These are phyloP conservation scores for Brachionus paranguensis DNA, from an alignment of 1,140 invertebrate species.

Conservation along the genomic window DNA sequence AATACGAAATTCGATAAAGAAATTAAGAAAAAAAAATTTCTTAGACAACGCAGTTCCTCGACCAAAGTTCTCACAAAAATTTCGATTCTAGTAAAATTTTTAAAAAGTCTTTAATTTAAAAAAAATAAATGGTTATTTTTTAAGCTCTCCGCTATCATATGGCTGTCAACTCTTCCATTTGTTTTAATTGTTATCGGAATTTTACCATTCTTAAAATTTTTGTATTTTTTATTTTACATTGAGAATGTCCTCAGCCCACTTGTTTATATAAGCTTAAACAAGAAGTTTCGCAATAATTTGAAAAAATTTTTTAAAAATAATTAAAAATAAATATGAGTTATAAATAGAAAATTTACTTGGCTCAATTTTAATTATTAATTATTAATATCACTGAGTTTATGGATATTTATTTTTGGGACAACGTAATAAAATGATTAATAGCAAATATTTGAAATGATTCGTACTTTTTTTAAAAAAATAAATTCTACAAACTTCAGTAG, in stretches of 20 bases:
- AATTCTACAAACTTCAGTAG: no score
- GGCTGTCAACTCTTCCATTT: conserved; percentile 15
- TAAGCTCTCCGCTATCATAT: not conserved
- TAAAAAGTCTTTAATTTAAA: not conserved
- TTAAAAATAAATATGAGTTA: not conserved
- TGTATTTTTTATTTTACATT: conserved; percentile 28
- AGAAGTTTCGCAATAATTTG: not conserved
- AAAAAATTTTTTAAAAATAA: conserved; percentile 15
- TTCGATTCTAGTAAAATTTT: not conserved
- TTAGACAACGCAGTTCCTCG: not conserved
- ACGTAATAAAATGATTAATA: no score
- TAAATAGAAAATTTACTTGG: not conserved
- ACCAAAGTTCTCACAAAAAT: conserved; percentile 11
- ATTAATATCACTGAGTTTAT: not conserved
- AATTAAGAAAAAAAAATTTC: not conserved
- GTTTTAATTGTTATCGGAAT: not conserved
- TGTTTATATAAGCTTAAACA: conserved; percentile 10
- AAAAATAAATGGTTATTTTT: not conserved
- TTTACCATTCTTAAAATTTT: conserved; percentile 16
- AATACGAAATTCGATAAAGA: not conserved
- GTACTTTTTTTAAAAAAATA: no score
- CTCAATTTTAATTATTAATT: not conserved
- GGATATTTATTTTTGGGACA: no score
- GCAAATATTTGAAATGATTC: no score
- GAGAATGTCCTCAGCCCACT: conserved; percentile 2